phyloP scores from a whole-genome alignment of 2,113 vertebrate genomes.

The Ornithorhynchus anatinus region DNA sequence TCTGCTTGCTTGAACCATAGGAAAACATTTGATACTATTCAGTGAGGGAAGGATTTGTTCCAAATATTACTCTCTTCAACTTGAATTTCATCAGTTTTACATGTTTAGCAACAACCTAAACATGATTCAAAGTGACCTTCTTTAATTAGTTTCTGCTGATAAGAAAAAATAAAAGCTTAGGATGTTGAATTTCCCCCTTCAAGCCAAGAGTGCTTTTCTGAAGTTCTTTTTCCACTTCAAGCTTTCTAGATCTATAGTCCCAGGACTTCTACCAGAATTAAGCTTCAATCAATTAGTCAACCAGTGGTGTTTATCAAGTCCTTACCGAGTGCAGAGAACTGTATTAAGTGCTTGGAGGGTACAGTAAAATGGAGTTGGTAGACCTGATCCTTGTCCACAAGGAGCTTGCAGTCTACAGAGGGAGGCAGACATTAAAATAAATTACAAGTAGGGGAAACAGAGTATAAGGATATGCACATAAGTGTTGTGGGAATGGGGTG shows the following conservation, averaged over 20 bases:
- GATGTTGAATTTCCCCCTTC: background rate
- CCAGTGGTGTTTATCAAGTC: too few species aligned
- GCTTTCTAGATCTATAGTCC: background rate
- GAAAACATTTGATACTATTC: conserved; percentile 19
- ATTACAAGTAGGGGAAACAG: too few species aligned
- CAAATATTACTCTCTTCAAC: conserved; percentile 10
- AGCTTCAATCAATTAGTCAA: too few species aligned
- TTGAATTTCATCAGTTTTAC: conserved; percentile 19
- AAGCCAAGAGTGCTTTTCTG: background rate
- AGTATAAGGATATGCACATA: too few species aligned
- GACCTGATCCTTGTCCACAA: too few species aligned
- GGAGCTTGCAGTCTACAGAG: too few species aligned
- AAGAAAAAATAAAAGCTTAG: background rate
- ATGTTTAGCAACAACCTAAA: too few species aligned
- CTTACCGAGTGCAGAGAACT: too few species aligned
- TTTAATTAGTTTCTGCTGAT: background rate
- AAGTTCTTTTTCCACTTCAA: conserved; percentile 4
- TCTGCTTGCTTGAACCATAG: conserved; percentile 2
- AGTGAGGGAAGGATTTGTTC: conserved; percentile 12
- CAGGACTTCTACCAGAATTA: background rate
- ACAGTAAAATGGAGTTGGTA: too few species aligned
- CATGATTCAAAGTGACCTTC: conserved; percentile 4
- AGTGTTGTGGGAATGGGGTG: too few species aligned
- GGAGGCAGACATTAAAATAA: too few species aligned
- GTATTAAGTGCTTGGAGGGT: too few species aligned